Conservation (phyloP, 2,113 vertebrate genomes). For the Platanista minor region DNA sequence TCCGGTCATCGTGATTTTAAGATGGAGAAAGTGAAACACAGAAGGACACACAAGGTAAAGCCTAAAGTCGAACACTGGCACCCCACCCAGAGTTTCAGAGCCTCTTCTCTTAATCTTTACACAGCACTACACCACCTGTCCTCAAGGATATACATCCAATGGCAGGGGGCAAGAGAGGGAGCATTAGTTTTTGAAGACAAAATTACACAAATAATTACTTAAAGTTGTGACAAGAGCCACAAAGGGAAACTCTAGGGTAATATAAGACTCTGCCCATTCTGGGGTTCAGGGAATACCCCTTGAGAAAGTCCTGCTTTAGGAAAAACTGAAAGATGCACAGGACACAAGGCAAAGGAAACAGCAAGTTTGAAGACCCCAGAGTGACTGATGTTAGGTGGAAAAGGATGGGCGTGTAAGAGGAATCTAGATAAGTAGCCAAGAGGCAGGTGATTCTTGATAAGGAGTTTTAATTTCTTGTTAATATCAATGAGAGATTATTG, state of each 20-base stretch:
- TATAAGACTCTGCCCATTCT: background rate
- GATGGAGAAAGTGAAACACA: background rate
- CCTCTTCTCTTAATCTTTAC: background rate
- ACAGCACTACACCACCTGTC: rapidly evolving
- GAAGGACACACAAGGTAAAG: background rate
- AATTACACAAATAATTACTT: background rate
- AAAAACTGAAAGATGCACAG: background rate
- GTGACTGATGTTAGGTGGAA: background rate
- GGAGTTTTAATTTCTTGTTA: background rate
- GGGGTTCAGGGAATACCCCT: background rate
- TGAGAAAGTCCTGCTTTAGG: background rate
- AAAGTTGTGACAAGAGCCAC: background rate
- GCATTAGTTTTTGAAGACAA: background rate
- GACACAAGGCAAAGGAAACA: background rate
- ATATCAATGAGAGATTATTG: background rate
- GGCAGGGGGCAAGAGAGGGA: rapidly evolving
- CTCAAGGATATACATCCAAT: background rate
- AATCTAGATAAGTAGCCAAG: background rate
- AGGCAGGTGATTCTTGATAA: background rate
- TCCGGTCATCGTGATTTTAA: background rate
- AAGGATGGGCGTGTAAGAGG: background rate
- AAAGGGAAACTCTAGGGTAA: background rate
- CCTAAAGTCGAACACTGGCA: background rate
- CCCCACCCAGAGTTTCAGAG: background rate
- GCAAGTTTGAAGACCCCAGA: background rate